Conservation (phyloP, 2,113 vertebrate genomes). For the Equus przewalskii region DNA sequence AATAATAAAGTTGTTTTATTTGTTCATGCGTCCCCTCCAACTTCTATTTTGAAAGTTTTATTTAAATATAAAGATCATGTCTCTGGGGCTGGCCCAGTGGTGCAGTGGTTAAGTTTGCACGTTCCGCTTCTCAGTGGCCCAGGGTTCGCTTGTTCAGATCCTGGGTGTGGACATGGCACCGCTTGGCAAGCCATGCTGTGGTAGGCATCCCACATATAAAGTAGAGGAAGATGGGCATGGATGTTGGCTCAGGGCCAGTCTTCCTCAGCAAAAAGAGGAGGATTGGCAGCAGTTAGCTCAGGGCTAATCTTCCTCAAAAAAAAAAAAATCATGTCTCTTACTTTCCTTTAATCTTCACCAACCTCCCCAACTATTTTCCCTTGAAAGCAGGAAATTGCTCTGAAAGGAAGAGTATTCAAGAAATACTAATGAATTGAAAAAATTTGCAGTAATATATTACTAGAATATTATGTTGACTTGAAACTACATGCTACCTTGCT, state of each 20-base stretch:
- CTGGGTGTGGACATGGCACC: too few species aligned
- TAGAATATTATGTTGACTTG: not conserved
- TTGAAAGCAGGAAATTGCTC: not conserved
- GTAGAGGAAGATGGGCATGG: too few species aligned
- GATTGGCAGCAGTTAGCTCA: too few species aligned
- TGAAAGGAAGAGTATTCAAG: not conserved
- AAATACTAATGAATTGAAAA: not conserved
- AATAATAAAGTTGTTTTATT: slow-evolving; percentile 10
- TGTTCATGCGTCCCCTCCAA: not conserved
- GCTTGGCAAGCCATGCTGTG: too few species aligned
- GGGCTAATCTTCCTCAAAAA: too few species aligned
- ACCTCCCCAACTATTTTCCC: not conserved
- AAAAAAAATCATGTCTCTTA: not conserved
- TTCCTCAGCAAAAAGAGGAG: too few species aligned
- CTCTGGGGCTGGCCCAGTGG: not conserved
- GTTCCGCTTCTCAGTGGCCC: too few species aligned
- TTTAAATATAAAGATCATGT: not conserved
- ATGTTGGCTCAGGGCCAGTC: too few species aligned
- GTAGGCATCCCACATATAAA: too few species aligned
- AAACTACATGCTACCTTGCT: not conserved
- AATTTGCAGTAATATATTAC: not conserved
- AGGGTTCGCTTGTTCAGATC: too few species aligned
- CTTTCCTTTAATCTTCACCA: not conserved
- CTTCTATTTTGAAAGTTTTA: not conserved
- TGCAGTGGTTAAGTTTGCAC: too few species aligned